Percentiles rank a stretch among this genome's conserved stretches.
Evolutionary conservation across 2,797 vertebrate species (phyloP).

Genomic region (Glossophaga mutica): DNA sequence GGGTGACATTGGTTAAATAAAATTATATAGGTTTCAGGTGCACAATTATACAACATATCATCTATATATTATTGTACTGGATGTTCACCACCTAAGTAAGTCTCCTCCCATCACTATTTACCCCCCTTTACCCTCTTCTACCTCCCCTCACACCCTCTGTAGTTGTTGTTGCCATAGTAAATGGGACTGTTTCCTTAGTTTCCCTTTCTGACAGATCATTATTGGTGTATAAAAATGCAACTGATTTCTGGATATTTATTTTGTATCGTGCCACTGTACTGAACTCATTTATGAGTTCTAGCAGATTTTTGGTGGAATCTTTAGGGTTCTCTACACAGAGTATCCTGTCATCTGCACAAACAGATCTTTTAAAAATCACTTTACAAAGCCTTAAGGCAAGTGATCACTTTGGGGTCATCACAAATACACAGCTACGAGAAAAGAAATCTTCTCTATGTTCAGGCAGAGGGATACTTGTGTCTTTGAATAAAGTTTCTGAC

Average conservation of each 20-base stretch:
- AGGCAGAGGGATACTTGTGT: not conserved
- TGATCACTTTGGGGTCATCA: not conserved
- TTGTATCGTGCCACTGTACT: not conserved
- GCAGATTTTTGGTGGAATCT: not conserved
- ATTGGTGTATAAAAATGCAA: not conserved
- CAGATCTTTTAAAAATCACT: slow-evolving; percentile 6
- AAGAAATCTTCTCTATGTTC: not conserved
- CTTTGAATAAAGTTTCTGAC: not conserved
- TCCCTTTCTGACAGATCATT: not conserved
- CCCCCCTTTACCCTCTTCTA: no score
- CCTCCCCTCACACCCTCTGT: not conserved
- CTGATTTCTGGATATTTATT: not conserved
- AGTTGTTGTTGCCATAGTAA: no score
- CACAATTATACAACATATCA: not conserved
- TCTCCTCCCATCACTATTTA: not conserved
- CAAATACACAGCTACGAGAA: not conserved
- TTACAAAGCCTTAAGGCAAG: not conserved
- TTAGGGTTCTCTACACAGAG: not conserved
- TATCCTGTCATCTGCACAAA: not conserved
- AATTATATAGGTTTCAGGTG: not conserved
- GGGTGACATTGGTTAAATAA: not conserved
- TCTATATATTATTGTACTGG: not conserved
- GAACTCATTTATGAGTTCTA: not conserved
- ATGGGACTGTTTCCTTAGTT: not conserved
- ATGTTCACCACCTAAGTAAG: not conserved